A percentile compares a stretch with the other conserved stretches of the same genome.
phyloP scores from a whole-genome alignment of 2,888 invertebrate species.

The Apamea monoglypha region DNA sequence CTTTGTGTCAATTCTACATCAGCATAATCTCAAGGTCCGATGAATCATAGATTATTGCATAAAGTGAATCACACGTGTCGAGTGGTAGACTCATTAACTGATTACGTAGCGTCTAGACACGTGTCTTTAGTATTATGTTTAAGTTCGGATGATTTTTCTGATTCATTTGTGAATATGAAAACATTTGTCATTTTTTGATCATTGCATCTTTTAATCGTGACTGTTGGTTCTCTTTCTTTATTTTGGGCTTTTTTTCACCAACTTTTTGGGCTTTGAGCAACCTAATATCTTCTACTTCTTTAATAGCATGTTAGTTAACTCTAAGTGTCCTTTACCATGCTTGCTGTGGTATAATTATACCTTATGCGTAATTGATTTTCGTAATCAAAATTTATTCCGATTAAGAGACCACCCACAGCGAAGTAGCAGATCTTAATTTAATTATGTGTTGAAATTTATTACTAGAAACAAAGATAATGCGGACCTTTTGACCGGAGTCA shows the following conservation, averaged over 20 bases:
- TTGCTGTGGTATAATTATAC: background rate
- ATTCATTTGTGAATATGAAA: slow-evolving; percentile 17
- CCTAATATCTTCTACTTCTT: background rate
- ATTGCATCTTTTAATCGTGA: background rate
- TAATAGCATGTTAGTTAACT: background rate
- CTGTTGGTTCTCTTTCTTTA: background rate
- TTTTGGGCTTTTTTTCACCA: background rate
- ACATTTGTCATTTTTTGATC: background rate
- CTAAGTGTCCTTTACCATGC: too few species aligned
- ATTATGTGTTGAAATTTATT: slow-evolving; percentile 53
- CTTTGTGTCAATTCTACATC: slow-evolving; percentile 55
- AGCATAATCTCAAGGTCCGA: slow-evolving; percentile 51
- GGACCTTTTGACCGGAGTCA: slow-evolving; percentile 53
- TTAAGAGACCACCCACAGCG: slow-evolving; percentile 52
- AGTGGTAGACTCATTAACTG: slow-evolving; percentile 41
- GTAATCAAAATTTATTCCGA: slow-evolving; percentile 17
- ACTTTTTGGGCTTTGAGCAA: background rate
- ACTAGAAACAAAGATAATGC: slow-evolving; percentile 47
- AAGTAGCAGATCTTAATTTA: slow-evolving; percentile 46
- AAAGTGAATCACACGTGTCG: slow-evolving; percentile 60
- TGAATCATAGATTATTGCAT: slow-evolving; percentile 64
- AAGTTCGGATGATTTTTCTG: slow-evolving; percentile 22
- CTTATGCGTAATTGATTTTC: slow-evolving; percentile 19
- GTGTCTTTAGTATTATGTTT: slow-evolving; percentile 43
- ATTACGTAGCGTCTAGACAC: slow-evolving; percentile 58